Base-by-base conservation (phyloP, 2,888 invertebrate species). In the Macrosiphum euphorbiae region DNA sequence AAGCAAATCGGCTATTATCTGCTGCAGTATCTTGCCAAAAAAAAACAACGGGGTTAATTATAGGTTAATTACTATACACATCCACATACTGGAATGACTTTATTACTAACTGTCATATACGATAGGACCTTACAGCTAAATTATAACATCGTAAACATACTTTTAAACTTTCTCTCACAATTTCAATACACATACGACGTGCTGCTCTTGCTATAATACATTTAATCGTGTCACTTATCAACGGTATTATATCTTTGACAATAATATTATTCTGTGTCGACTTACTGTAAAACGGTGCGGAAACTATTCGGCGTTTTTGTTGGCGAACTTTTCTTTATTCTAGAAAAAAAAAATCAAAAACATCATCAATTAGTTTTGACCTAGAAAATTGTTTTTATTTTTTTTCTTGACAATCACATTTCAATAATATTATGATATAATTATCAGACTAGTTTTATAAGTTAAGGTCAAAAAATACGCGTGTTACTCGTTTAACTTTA, bases 281-380 rank as follows among this genome's bases (percentile, higher is more conserved):
- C 91, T 91, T 28, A 91, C 91, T 28, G 55, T 58, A 85, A 44
- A 85, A 85, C 35, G 20, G 35, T 35, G 35, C 44, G 28, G 84
- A 41, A 58, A 85, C 52, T n/a, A 24, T 91, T 85, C 28, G 55
- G 44, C 85, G 85, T 84, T 91, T 55, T 85, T 44, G 50, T 78
- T 24, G 44, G 35, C n/a, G 0, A 85, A 85, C 26, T 91, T 90
- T 52, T 91, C 90, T 41, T 84, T 91, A 41, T 41, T 44, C 84
- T 91, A 78, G 26, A 55, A 52, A 78, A 78, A 78, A 13, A 85
- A 85, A 85, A 44, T 20, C n/a, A 78, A 85, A 91, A 91, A 91
- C 41, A 84, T 55, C 20, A 78, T 52, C 35, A 8, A 91, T 91
- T 91, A 91, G 41, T 44, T 91, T 55, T 41, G 84, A 55, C 41